A percentile compares a stretch with the other conserved stretches of the same genome.
phyloP scores from a whole-genome alignment of 2,888 invertebrate genomes.

The Ramazzottius varieornatus region DNA sequence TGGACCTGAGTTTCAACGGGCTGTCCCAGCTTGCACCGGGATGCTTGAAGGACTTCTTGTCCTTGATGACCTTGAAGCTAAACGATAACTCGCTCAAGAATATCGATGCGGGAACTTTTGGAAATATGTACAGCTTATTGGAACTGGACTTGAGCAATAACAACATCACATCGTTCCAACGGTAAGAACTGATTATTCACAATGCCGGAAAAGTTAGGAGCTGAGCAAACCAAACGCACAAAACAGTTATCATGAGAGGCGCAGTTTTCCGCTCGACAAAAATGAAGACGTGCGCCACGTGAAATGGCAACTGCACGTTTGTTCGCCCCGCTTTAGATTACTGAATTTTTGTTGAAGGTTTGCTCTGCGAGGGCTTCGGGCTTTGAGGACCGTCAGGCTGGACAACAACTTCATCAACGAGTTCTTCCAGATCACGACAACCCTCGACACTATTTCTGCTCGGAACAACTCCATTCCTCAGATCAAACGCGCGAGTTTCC shows the following conservation, averaged over 20 bases:
- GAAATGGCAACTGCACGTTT: no score
- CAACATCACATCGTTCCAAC: neutral
- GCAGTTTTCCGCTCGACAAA: no score
- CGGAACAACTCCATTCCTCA: neutral
- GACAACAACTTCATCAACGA: slow-evolving; percentile 2
- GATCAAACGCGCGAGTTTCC: neutral
- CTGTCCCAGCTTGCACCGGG: neutral
- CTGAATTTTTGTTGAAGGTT: no score
- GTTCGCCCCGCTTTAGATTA: no score
- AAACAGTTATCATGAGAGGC: no score
- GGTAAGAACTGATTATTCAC: no score
- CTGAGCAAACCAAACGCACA: no score
- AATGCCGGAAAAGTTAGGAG: no score
- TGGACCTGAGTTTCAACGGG: slow-evolving; percentile 3
- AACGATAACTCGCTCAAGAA: neutral
- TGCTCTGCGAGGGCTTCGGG: neutral
- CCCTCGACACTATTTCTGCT: neutral
- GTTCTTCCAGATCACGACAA: neutral
- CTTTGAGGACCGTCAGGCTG: neutral
- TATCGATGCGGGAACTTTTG: neutral
- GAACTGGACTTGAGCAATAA: neutral
- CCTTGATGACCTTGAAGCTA: neutral
- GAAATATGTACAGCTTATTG: neutral
- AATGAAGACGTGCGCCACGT: no score
- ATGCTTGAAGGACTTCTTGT: neutral